Evolutionary conservation across 2,888 invertebrate genomes (phyloP), one percentile per base, ranked within the genome.

Genomic region (Pseudolycoriella hygida): DNA sequence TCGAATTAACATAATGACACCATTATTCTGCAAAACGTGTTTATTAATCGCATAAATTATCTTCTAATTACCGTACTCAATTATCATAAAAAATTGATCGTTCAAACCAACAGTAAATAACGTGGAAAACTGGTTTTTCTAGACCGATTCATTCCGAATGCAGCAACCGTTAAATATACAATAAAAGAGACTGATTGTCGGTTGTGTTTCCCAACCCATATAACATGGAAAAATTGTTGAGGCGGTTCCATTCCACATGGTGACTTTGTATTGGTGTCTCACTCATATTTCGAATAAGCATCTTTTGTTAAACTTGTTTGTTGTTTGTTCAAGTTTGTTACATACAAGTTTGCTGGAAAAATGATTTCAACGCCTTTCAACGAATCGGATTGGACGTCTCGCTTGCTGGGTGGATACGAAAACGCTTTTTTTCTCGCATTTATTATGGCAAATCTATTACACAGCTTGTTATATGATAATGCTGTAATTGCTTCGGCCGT

Each of bases 1-100:
- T 25, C 25, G 25, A 25, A 30, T 30, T 34, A 34, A 34, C 34
- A 34, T 34, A 34, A 34, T 34, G 15, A 12, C 34, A 34, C 34
- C 34, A 34, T 34, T 34, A 34, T 34, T 34, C 15, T 34, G 12
- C n/a, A 12, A 34, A 34, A 34, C 15, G 15, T 34, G 34, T 34
- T 34, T 34, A 34, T 34, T 34, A 34, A 34, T 34, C 34, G 34
- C 34, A 34, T 34, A 34, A 25, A 34, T 34, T 34, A 34, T 34
- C 34, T 34, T 12, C 15, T 34, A 34, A 34, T 34, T 34, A 34
- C 34, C 15, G 34, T 34, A 14, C 34, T 34, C 34, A 34, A 34
- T 34, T 34, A 34, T 34, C 34, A 34, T 34, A 14, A 34, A 34
- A 34, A 14, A 12, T 34, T 34, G 34, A 14, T 14, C 34, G 34